Base-by-base conservation (phyloP, 2,113 vertebrate species). In the Blennius ocellaris region DNA sequence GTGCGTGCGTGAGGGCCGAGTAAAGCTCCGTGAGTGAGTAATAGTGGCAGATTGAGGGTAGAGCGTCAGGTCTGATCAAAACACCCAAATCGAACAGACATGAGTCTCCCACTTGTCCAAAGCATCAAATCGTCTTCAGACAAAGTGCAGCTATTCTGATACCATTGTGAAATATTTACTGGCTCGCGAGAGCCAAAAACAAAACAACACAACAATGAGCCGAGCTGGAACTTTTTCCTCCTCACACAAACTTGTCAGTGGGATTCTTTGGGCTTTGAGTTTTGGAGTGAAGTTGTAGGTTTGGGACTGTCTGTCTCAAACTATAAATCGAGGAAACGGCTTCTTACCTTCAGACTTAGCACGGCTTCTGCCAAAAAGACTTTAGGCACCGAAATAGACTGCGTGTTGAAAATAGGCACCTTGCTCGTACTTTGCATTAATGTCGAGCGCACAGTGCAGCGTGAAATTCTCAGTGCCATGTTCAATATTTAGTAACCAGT, bases 31-130 rank as follows among this genome's bases (percentile, higher is more conserved):
- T 58, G 83, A 80, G 78, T 85, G 86, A 90, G 73, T 73, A 66
- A 70, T 53, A 61, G 76, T 86, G 88, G 85, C 86, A 90, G 78
- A 91, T 80, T 88, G 66, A 39, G 84, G 87, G 64, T 82, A 78
- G 36, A 47, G 74, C 14, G 67, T 82, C 78, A 72, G 49, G 65
- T 82, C 83, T 76, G 71, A 89, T 91, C 82, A 71, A 30, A 81
- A 78, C 11, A 30, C 47, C 52, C 48, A 69, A 84, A 57, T 81
- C 55, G 44, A 73, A 69, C 5, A 6, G 82, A 85, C 82, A 39
- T 3, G n/a, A 63, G 73, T 59, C 78, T 80, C 80, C 78, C 60
- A 64, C 62, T 58, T 37, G 83, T 44, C 70, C 64, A 12, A 21
- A 39, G 69, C 49, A 44, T 62, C 15, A 2, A 21, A 3, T 39